Conservation (phyloP, 2,113 vertebrate genomes). For the Camelus dromedarius region DNA sequence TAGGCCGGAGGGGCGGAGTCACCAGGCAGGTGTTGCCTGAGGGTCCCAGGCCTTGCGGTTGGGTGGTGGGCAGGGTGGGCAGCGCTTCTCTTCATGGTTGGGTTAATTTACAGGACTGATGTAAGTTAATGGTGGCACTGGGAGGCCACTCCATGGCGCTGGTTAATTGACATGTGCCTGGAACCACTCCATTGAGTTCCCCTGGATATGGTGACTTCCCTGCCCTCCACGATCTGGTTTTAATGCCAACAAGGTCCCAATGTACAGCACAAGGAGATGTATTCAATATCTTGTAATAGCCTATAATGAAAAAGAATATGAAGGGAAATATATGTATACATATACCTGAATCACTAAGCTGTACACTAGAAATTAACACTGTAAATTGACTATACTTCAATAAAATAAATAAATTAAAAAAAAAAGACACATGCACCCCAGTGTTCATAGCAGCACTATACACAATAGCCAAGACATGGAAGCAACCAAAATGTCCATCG, state of each 20-base stretch:
- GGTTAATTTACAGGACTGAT: neutral
- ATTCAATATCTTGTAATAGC: too few relatives aligned
- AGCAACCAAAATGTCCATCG: too few relatives aligned
- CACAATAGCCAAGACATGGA: too few relatives aligned
- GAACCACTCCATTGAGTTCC: neutral
- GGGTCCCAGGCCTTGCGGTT: neutral
- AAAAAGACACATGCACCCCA: too few relatives aligned
- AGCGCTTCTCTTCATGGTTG: neutral
- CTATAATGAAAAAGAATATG: too few relatives aligned
- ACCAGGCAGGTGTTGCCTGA: rapidly evolving
- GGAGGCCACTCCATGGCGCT: neutral
- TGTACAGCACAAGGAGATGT: too few relatives aligned
- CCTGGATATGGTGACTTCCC: rapidly evolving
- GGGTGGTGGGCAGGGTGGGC: neutral
- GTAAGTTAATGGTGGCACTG: neutral
- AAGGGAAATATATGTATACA: too few relatives aligned
- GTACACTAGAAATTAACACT: too few relatives aligned
- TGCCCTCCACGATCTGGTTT: rapidly evolving
- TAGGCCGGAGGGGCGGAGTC: neutral
- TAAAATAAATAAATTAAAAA: too few relatives aligned
- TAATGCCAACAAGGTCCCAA: neutral
- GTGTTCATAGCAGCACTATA: too few relatives aligned
- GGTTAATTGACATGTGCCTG: neutral
- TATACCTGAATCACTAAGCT: too few relatives aligned
- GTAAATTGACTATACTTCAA: too few relatives aligned